Evolutionary conservation across 1,140 invertebrate genomes (phyloP).

Genomic region (Brachionus rubens): DNA sequence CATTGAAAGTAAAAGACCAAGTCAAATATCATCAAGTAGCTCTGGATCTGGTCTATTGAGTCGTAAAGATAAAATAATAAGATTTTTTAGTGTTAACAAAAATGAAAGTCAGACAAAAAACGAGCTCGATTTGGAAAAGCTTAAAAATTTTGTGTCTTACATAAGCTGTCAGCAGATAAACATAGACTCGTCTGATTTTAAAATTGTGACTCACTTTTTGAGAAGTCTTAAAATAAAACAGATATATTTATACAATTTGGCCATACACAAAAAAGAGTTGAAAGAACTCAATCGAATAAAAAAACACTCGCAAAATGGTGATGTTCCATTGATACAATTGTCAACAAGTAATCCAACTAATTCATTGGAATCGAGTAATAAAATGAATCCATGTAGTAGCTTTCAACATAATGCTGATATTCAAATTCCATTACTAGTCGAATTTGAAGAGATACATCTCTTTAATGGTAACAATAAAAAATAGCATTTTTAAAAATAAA

Average conservation of each 20-base stretch:
- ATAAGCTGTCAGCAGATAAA: neutral
- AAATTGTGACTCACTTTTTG: slow-evolving; percentile 10
- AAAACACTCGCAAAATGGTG: neutral
- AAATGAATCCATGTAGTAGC: neutral
- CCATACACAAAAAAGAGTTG: slow-evolving; percentile 19
- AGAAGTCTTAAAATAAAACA: slow-evolving; percentile 44
- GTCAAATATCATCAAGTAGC: neutral
- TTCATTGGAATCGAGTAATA: neutral
- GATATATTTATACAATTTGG: slow-evolving; percentile 43
- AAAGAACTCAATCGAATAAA: neutral
- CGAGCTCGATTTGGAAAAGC: neutral
- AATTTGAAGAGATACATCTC: slow-evolving; percentile 20
- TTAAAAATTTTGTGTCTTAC: neutral
- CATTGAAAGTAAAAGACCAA: neutral
- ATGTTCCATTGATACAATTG: slow-evolving; percentile 5
- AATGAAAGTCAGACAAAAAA: neutral
- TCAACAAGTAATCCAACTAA: neutral
- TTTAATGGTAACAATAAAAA: neutral
- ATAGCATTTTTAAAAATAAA: neutral
- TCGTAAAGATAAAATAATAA: neutral
- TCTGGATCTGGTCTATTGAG: neutral
- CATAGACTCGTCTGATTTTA: slow-evolving; percentile 10
- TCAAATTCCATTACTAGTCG: slow-evolving; percentile 24
- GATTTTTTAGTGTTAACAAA: neutral
- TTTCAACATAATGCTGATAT: neutral